Conservation (phyloP, 2,113 vertebrate genomes). For the Prolemur simus region DNA sequence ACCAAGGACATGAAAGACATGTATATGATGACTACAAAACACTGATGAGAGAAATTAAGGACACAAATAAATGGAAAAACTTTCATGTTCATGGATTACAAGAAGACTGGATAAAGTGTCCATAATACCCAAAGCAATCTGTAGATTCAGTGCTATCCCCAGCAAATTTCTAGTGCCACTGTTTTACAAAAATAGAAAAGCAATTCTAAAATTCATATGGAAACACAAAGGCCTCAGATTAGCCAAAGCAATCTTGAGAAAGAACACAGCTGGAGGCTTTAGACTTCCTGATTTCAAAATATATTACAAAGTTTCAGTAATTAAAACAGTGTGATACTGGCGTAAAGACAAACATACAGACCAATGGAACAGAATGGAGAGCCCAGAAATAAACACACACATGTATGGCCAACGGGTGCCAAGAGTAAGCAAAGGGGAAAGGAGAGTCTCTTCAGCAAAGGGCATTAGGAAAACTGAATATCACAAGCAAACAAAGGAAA, state of each 20-base stretch:
- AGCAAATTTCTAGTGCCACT: background rate
- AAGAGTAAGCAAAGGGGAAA: background rate
- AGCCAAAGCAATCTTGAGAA: background rate
- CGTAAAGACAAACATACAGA: background rate
- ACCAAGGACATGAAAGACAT: background rate
- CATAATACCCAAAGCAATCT: background rate
- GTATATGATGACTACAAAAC: background rate
- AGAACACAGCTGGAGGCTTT: background rate
- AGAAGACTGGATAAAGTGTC: background rate
- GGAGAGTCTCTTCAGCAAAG: background rate
- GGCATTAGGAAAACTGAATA: background rate
- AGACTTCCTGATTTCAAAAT: background rate
- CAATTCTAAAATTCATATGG: background rate
- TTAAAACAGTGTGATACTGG: background rate
- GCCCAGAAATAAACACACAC: background rate
- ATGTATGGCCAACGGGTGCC: background rate
- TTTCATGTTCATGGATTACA: background rate
- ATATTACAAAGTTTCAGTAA: background rate
- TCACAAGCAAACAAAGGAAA: background rate
- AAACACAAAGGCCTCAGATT: background rate
- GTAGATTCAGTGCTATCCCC: background rate
- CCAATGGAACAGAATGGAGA: background rate
- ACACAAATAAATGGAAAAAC: background rate
- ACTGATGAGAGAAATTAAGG: background rate
- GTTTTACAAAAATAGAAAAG: background rate